Base-by-base conservation (phyloP, 2,888 invertebrate species). In the Eledona agricola region DNA sequence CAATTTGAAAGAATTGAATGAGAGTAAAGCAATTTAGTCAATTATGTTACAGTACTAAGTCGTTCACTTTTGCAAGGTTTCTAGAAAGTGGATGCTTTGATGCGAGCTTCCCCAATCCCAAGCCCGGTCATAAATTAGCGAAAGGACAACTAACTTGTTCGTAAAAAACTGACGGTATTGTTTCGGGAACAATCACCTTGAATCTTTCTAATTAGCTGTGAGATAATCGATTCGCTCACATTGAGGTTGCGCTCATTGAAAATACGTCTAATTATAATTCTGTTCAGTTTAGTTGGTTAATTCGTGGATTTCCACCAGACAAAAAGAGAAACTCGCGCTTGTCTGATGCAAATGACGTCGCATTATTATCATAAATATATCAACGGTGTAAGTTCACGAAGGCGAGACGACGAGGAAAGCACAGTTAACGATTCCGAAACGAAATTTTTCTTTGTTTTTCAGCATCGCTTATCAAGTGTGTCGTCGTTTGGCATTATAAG, bases 381-480 rank as follows among this genome's bases (percentile, higher is more conserved):
- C 25, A 25, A n/a, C n/a, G n/a, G n/a, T 25, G 25, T 25, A 9
- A 25, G 25, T 10, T n/a, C 25, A 25, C 10, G 11, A 11, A 25
- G 10, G 10, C 25, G 11, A 25, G 25, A 25, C 25, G 9, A 11
- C 25, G 9, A 11, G 9, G 5, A 11, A 11, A 25, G 25, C 11
- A 25, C 25, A 11, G 25, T 7, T n/a, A 7, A n/a, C 10, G 25
- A 11, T 11, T 9, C 11, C 11, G 25, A 7, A 25, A 7, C 25
- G 25, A n/a, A 19, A 25, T 25, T 25, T n/a, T 25, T 25, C 25
- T 25, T 25, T 25, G 25, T 25, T 25, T 25, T 25, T 25, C 25
- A 25, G 25, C 25, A 25, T 25, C 25, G 25, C 7, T 25, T 25
- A 25, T 25, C 25, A 25, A 11, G 25, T 25, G 25, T 25, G 11